These are phyloP conservation scores for Dysmachus trigonus DNA, from an alignment of 2,888 invertebrate species.

Conservation along the genomic window DNA sequence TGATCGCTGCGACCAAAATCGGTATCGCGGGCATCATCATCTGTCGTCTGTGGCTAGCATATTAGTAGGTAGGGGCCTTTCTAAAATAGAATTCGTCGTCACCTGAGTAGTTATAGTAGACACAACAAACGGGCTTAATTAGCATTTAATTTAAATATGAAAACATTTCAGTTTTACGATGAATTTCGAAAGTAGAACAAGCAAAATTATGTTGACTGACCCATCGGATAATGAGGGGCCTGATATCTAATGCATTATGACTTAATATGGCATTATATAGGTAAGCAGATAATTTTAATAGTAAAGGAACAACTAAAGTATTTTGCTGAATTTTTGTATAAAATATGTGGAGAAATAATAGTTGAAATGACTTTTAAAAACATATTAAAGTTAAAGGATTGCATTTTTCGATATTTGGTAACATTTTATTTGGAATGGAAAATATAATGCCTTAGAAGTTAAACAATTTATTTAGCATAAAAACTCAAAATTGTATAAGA, in stretches of 20 bases:
- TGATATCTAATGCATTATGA: background rate
- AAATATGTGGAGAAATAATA: too few species aligned
- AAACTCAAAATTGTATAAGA: too few species aligned
- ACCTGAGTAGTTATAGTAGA: background rate
- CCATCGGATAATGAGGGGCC: background rate
- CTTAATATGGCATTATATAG: background rate
- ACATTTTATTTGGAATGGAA: too few species aligned
- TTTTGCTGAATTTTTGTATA: too few species aligned
- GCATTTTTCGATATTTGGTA: too few species aligned
- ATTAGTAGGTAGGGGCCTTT: background rate
- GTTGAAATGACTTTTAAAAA: too few species aligned
- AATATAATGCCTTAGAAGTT: too few species aligned
- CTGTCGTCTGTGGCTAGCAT: background rate
- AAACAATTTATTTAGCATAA: too few species aligned
- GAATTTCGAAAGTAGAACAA: background rate
- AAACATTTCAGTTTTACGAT: background rate
- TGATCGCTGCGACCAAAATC: background rate
- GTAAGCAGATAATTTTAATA: too few species aligned
- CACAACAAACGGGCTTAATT: background rate
- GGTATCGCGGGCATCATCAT: background rate
- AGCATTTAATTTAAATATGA: conserved; percentile 14
- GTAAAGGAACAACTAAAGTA: too few species aligned
- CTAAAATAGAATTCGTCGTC: background rate
- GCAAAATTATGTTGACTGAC: background rate
- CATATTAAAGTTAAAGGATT: too few species aligned